These are phyloP conservation scores for Nymphalis c-album DNA, from an alignment of 2,888 invertebrate genomes.

Conservation along the genomic window DNA sequence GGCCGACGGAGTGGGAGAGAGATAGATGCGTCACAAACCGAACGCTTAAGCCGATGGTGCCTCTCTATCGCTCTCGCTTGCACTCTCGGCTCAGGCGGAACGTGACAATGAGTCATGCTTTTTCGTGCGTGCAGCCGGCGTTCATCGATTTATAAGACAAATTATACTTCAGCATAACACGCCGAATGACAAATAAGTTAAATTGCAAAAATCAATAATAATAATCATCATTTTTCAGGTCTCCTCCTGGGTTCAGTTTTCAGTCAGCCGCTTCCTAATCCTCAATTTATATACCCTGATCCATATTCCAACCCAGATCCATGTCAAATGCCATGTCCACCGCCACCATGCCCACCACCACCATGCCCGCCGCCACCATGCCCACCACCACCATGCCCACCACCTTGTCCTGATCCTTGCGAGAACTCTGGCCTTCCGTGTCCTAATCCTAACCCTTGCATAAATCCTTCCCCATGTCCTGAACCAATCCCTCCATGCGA, in stretches of 20 bases:
- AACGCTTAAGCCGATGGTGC: no score
- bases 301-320: conserved; percentile 6
- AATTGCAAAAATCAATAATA: no score
- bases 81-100: no score
- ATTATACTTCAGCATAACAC: no score
- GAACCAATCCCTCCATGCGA: conserved; percentile 13
- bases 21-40: no score
- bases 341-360: neutral
- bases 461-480: conserved; percentile 11
- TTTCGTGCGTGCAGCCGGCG: no score
- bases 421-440: neutral
- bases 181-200: no score
- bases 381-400: neutral
- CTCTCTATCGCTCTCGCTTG: no score
- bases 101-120: no score
- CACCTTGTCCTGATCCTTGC: conserved; percentile 4
- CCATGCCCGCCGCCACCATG: neutral
- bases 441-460: conserved; percentile 24
- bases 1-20: no score
- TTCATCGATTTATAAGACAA: no score
- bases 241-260: conserved; percentile 57
- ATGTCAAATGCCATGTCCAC: neutral
- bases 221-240: conserved; percentile 43
- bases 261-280: conserved; percentile 56
- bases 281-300: conserved; percentile 33